phyloP scores from a whole-genome alignment of 2,797 vertebrate genomes.

The Eulemur albifrons region DNA sequence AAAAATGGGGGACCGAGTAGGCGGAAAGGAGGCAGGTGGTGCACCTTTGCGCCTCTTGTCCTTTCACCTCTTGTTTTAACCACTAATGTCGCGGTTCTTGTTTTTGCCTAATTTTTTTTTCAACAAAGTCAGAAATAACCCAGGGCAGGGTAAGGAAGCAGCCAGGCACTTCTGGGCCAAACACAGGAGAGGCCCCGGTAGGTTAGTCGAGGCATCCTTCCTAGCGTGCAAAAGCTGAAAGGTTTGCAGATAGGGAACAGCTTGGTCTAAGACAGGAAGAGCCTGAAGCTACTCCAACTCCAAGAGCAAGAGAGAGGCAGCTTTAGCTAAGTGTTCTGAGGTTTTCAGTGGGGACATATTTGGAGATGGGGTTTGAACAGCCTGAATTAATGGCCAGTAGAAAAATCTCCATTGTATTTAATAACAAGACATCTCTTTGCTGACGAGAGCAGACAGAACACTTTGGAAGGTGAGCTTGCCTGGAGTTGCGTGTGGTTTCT shows the following conservation, averaged over 20 bases:
- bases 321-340: neutral
- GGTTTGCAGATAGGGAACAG: neutral
- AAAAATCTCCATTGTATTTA: neutral
- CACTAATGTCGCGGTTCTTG: neutral
- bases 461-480: neutral
- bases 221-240: neutral
- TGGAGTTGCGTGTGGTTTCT: neutral
- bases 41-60: neutral
- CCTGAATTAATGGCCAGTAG: neutral
- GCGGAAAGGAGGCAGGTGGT: neutral
- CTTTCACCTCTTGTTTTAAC: neutral
- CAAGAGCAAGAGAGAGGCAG: neutral
- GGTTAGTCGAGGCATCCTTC: neutral
- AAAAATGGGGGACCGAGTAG: neutral
- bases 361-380: neutral
- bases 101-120: constrained; percentile 46
- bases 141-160: neutral
- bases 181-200: neutral
- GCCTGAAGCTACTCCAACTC: neutral
- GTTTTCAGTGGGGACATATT: neutral
- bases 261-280: neutral
- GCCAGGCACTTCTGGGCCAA: neutral
- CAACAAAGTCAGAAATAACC: constrained; percentile 4
- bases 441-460: neutral
- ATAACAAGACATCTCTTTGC: neutral